A percentile compares a stretch with the other conserved stretches of the same genome.
Conservation (phyloP, 1,140 invertebrate species). For the Eurosta solidaginis region DNA sequence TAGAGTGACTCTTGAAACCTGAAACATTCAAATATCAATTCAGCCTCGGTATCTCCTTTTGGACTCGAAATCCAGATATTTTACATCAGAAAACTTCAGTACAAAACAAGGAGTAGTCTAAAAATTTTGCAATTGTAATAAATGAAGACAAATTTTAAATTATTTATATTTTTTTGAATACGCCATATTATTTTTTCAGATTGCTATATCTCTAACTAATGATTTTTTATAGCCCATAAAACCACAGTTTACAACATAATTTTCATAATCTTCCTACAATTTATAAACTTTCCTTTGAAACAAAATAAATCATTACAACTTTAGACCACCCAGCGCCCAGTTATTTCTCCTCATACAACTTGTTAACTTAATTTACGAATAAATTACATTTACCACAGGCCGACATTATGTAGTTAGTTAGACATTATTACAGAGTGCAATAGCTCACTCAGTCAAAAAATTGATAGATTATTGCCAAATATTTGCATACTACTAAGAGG, state of each 20-base stretch:
- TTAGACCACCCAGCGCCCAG: not conserved
- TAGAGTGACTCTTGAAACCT: too few relatives aligned
- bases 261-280: not conserved
- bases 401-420: not conserved
- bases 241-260: not conserved
- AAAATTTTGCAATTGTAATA: too few relatives aligned
- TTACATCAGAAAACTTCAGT: too few relatives aligned
- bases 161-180: too few relatives aligned
- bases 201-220: too few relatives aligned
- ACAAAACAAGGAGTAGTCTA: too few relatives aligned
- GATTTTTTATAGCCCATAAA: not conserved
- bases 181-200: too few relatives aligned
- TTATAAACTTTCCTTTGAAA: not conserved
- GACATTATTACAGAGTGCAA: conserved; percentile 1
- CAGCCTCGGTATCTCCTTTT: too few relatives aligned
- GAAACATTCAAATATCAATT: too few relatives aligned
- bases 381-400: not conserved
- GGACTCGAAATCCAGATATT: too few relatives aligned
- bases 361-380: conserved; percentile 22
- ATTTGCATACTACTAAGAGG: conserved; percentile 1
- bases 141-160: too few relatives aligned
- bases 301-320: not conserved
- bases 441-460: conserved; percentile 8
- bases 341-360: not conserved
- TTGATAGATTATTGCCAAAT: conserved; percentile 19